Evolutionary conservation across 2,888 invertebrate species (phyloP).

Genomic region (Dicycla oo): DNA sequence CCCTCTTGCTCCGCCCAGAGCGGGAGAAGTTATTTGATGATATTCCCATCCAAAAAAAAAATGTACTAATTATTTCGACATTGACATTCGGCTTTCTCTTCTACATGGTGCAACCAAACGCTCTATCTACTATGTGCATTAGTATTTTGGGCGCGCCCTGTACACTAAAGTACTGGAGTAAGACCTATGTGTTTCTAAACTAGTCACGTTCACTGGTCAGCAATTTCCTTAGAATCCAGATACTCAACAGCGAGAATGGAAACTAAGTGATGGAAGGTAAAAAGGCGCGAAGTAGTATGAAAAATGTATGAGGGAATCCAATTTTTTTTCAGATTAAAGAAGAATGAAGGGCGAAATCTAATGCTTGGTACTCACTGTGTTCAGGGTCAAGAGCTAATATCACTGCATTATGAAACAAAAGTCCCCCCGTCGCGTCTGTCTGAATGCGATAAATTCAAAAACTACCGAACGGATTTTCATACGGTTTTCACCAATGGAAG

Average conservation of each 20-base stretch:
- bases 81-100: background rate
- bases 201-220: background rate
- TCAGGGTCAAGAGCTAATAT: conserved; percentile 12
- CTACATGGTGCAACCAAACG: too few relatives aligned
- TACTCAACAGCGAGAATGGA: background rate
- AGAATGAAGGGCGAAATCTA: background rate
- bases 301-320: background rate
- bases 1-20: too few relatives aligned
- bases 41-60: too few relatives aligned
- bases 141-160: background rate
- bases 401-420: too few relatives aligned
- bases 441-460: too few relatives aligned
- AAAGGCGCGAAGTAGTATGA: too few relatives aligned
- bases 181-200: background rate
- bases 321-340: background rate
- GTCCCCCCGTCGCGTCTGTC: too few relatives aligned
- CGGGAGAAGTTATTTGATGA: too few relatives aligned
- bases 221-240: background rate
- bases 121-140: too few relatives aligned
- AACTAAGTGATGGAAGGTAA: too few relatives aligned
- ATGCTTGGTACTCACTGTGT: background rate
- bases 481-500: too few relatives aligned
- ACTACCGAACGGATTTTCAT: too few relatives aligned
- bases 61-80: conserved; percentile 9
- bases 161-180: background rate